Conservation (phyloP, 1,140 invertebrate genomes). For the Pseudomyrmex flavicornis region DNA sequence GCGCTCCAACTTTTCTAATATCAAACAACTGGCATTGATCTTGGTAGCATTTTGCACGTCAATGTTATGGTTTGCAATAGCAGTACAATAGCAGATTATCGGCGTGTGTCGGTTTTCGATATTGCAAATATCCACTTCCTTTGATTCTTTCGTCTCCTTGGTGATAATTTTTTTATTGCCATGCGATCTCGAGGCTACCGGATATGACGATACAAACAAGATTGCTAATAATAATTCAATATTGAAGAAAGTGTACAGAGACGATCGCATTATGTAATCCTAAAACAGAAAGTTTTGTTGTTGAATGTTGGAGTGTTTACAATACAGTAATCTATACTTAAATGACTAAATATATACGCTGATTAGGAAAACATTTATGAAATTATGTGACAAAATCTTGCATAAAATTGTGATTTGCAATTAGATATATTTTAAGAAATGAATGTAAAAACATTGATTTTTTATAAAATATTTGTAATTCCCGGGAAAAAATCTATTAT, state of each 20-base stretch:
- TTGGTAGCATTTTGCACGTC: constrained; percentile 78
- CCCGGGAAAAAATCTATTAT: no score
- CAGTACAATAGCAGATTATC: constrained; percentile 83
- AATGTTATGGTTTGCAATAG: constrained; percentile 63
- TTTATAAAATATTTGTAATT: no score
- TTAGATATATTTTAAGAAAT: no score
- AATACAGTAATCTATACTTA: neutral
- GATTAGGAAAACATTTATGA: no score
- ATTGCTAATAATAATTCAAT: constrained; percentile 71
- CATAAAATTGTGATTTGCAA: no score
- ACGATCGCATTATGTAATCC: constrained; percentile 68
- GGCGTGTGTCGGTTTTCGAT: constrained; percentile 78
- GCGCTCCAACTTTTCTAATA: constrained; percentile 88
- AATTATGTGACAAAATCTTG: no score
- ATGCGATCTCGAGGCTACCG: constrained; percentile 68
- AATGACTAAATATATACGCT: neutral
- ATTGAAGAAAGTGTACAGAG: constrained; percentile 50
- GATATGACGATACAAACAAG: constrained; percentile 52
- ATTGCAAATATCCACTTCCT: constrained; percentile 84
- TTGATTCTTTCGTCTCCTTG: constrained; percentile 67
- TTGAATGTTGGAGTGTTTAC: neutral
- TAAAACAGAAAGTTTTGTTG: constrained; percentile 51
- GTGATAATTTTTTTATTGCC: constrained; percentile 72
- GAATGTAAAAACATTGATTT: no score
- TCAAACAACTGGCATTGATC: constrained; percentile 86